Percentiles rank a stretch among this genome's conserved stretches.
These are phyloP conservation scores for Ameiurus melas DNA, from an alignment of 2,113 vertebrate species.

Conservation along the genomic window DNA sequence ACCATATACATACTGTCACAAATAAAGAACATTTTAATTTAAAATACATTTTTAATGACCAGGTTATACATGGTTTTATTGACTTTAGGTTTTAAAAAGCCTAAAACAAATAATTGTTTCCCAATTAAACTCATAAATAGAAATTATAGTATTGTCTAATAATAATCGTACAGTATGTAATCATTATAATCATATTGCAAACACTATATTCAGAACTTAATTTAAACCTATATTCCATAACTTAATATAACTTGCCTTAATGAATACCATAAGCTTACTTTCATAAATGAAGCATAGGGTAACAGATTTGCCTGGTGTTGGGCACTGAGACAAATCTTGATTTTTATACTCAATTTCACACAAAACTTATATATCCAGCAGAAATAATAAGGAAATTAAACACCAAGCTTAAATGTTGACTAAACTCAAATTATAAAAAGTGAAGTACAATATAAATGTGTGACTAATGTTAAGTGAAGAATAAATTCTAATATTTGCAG, in stretches of 20 bases:
- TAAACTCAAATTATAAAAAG: background rate
- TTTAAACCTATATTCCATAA: no score
- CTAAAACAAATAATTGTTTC: background rate
- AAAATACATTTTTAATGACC: background rate
- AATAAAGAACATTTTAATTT: background rate
- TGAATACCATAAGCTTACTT: background rate
- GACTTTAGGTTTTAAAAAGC: background rate
- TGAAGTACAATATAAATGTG: background rate
- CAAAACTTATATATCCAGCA: background rate
- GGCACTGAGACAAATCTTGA: background rate
- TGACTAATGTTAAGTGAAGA: background rate
- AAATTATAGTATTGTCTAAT: background rate
- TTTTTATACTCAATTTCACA: background rate
- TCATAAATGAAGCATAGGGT: background rate
- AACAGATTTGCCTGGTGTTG: background rate
- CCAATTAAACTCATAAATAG: background rate
- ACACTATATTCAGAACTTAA: background rate
- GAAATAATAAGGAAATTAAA: background rate
- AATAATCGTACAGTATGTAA: background rate
- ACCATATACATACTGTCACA: slow-evolving; percentile 8
- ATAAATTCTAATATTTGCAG: background rate
- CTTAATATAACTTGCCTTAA: no score
- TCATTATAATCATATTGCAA: background rate
- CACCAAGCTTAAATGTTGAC: background rate
- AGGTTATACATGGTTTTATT: background rate